Evolutionary conservation across 1,140 invertebrate genomes (phyloP), one percentile per base, ranked within the genome.

Genomic region (Papilio dardanus): DNA sequence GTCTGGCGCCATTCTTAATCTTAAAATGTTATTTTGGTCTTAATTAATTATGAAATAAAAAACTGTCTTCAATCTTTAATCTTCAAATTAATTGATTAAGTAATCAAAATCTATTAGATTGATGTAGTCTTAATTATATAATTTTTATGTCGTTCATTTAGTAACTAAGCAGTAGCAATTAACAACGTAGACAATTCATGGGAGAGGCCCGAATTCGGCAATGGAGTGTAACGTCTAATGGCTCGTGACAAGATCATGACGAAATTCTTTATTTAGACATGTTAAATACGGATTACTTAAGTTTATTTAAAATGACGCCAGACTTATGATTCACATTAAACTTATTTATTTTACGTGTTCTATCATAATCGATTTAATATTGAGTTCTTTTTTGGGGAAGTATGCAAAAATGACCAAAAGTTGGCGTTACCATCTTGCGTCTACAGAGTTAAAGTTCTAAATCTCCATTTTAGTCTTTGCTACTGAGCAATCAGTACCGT

Each of bases 211-310:
- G 12, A 62, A 62, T 62, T 28, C 54, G 14, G 54, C 54, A 62
- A 62, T 62, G 54, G 6, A 62, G 21, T 16, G 54, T 62, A 62
- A 62, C 54, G 10, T 4, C 24, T 28, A 30, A 62, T 62, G 12
- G 12, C 54, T 28, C 54, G 54, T 62, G 24, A 28, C 54, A 3
- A 5, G 24, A 62, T 62, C 54, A 30, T 62, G 54, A 62, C 54
- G 54, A 62, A 62, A 62, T 62, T 62, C 54, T 62, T 62, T 62
- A 62, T 62, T 62, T 62, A 62, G 54, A 14, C 24, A 62, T 30
- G 54, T 62, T 28, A 62, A 54, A 62, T 24, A 62, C 24, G 30
- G 54, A 28, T 62, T 28, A 58, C 54, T 28, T 58, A 62, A 62
- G 54, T 62, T 62, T 62, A 30, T 62, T 62, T 62, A 30, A 62